These are phyloP conservation scores for Amblyornis subalaris DNA, from an alignment of 2,113 vertebrate genomes.

Conservation along the genomic window DNA sequence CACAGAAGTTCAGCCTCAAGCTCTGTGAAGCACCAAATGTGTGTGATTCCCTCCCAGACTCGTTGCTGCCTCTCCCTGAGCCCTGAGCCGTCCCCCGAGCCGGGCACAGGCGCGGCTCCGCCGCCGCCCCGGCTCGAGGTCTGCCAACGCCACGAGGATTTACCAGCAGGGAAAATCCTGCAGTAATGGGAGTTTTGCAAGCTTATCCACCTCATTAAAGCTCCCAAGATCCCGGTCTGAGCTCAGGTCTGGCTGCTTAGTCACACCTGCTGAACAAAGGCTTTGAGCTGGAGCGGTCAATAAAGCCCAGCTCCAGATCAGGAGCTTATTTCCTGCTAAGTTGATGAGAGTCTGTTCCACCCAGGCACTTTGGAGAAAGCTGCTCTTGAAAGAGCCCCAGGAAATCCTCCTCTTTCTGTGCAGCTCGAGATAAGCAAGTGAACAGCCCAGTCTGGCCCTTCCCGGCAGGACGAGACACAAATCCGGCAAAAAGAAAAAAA, in stretches of 20 bases:
- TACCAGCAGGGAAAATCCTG: neutral
- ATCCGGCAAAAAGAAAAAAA: neutral
- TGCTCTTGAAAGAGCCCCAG: slow-evolving; percentile 7
- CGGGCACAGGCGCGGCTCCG: neutral
- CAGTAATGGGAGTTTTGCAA: neutral
- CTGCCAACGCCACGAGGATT: neutral
- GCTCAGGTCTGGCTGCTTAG: slow-evolving; percentile 27
- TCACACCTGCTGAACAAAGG: slow-evolving; percentile 46
- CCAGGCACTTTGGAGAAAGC: slow-evolving; percentile 20
- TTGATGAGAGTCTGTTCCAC: slow-evolving; percentile 40
- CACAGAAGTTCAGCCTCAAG: slow-evolving; percentile 30
- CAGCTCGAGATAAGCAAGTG: slow-evolving; percentile 2
- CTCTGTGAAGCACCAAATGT: neutral
- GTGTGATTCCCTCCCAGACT: neutral
- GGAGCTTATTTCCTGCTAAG: slow-evolving; percentile 35
- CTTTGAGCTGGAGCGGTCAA: slow-evolving; percentile 12
- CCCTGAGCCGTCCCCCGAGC: neutral
- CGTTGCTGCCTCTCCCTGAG: neutral
- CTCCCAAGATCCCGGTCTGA: slow-evolving; percentile 8
- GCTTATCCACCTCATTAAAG: slow-evolving; percentile 26
- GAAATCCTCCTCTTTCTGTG: slow-evolving; percentile 21
- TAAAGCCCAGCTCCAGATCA: neutral
- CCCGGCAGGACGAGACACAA: neutral
- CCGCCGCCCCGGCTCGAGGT: neutral
- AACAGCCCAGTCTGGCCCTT: neutral